Percentiles rank a stretch among this genome's conserved stretches.
Conservation (phyloP, 2,113 vertebrate genomes). For the Tragelaphus strepsiceros region DNA sequence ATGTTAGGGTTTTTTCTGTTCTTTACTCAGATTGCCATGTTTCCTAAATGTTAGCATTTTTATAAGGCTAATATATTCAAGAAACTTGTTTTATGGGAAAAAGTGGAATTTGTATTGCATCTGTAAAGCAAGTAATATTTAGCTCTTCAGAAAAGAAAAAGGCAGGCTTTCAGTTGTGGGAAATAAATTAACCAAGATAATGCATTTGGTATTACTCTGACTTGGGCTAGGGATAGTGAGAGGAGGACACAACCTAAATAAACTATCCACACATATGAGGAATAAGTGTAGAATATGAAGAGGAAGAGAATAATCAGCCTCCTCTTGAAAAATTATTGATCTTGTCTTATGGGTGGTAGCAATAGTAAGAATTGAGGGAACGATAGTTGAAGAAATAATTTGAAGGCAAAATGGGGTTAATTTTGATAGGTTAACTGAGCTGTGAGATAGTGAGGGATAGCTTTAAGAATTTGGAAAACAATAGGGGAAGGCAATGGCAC, state of each 20-base stretch:
- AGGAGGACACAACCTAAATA: background rate
- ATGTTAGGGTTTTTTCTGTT: background rate
- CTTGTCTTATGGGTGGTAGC: background rate
- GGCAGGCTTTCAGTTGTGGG: background rate
- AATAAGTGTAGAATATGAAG: background rate
- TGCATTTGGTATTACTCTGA: background rate
- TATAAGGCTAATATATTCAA: background rate
- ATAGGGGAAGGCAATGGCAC: too few species aligned
- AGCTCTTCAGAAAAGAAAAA: background rate
- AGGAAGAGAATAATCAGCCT: background rate
- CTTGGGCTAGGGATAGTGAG: background rate
- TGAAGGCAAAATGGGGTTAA: background rate
- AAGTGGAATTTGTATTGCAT: background rate
- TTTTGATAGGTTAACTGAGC: fast-evolving
- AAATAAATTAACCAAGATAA: background rate
- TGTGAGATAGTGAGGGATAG: background rate
- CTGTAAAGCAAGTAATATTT: background rate
- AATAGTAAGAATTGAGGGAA: background rate
- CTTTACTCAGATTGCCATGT: background rate
- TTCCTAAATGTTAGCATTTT: background rate
- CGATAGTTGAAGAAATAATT: background rate
- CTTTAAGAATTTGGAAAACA: background rate
- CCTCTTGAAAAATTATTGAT: background rate
- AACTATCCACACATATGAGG: background rate
- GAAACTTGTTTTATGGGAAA: background rate